phyloP scores from a whole-genome alignment of 2,113 vertebrate genomes.

The Ptychochromis oligacanthus region DNA sequence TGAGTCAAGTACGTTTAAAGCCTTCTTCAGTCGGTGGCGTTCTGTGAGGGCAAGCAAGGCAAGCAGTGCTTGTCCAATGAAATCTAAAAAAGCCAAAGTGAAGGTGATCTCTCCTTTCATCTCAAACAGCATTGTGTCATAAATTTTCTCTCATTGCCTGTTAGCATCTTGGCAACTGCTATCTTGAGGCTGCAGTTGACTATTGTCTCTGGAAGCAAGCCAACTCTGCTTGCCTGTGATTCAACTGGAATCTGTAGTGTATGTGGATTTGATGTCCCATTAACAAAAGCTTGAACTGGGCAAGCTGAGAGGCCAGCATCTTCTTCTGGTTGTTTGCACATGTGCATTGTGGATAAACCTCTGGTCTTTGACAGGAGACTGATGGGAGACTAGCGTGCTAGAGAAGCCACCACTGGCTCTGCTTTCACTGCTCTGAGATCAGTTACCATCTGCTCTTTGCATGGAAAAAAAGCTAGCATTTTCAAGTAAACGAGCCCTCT shows the following conservation, averaged over 20 bases:
- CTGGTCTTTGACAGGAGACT: too few relatives aligned
- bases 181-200: background rate
- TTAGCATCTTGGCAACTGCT: background rate
- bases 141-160: background rate
- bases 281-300: too few relatives aligned
- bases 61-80: background rate
- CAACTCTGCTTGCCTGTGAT: background rate
- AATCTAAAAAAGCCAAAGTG: background rate
- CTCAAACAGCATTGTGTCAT: background rate
- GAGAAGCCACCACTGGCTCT: too few relatives aligned
- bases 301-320: background rate
- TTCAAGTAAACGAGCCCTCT: background rate
- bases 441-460: too few relatives aligned
- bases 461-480: too few relatives aligned
- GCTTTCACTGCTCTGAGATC: too few relatives aligned
- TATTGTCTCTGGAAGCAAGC: constrained; percentile 2
- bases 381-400: too few relatives aligned
- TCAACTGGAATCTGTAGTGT: background rate
- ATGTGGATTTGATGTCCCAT: background rate
- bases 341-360: too few relatives aligned
- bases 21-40: background rate
- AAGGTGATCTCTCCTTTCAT: background rate
- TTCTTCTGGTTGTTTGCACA: too few relatives aligned
- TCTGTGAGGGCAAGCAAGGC: background rate
- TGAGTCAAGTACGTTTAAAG: background rate